Percentiles rank a stretch among this genome's conserved stretches.
These are phyloP conservation scores for Cynoglossus semilaevis DNA, from an alignment of 2,113 vertebrate genomes.

Conservation along the genomic window DNA sequence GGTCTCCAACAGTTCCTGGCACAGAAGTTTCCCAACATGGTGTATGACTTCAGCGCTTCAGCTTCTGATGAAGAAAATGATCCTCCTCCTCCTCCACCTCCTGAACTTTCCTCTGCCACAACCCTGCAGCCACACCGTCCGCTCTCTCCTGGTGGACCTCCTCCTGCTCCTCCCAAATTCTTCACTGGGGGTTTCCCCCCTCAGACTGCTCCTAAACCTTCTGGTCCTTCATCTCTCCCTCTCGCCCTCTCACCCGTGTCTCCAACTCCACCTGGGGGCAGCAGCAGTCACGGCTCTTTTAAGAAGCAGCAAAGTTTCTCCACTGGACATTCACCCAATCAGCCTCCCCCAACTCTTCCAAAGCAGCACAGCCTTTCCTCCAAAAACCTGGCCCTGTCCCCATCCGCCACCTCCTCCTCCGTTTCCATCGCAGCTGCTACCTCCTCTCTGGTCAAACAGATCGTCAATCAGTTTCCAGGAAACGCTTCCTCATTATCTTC, in stretches of 20 bases:
- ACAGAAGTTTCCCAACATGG: slow-evolving; percentile 84
- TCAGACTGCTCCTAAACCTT: slow-evolving; percentile 74
- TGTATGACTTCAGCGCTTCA: slow-evolving; percentile 63
- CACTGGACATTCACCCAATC: slow-evolving; percentile 74
- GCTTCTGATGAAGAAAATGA: slow-evolving; percentile 1
- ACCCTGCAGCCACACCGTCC: slow-evolving; percentile 53
- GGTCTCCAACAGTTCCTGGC: slow-evolving; percentile 77
- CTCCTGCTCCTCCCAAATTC: slow-evolving; percentile 83
- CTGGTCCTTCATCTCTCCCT: slow-evolving; percentile 64
- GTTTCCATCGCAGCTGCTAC: slow-evolving; percentile 76
- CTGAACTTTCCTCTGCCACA: slow-evolving; percentile 63
- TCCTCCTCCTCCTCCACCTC: slow-evolving; percentile 37
- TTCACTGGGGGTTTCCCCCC: slow-evolving; percentile 74
- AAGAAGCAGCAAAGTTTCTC: slow-evolving; percentile 86
- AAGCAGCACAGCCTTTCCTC: slow-evolving; percentile 88
- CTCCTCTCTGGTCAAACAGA: slow-evolving; percentile 87
- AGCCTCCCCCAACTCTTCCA: slow-evolving; percentile 84
- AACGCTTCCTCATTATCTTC: slow-evolving; percentile 24
- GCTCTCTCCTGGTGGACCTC: slow-evolving; percentile 58
- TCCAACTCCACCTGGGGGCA: slow-evolving; percentile 29
- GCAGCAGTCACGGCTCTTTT: slow-evolving; percentile 44
- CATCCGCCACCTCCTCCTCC: slow-evolving; percentile 62
- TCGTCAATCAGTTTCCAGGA: slow-evolving; percentile 89
- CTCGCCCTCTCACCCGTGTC: slow-evolving; percentile 60
- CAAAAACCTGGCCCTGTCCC: slow-evolving; percentile 75